Conservation (phyloP, 2,888 invertebrate species). For the Ormia ochracea region DNA sequence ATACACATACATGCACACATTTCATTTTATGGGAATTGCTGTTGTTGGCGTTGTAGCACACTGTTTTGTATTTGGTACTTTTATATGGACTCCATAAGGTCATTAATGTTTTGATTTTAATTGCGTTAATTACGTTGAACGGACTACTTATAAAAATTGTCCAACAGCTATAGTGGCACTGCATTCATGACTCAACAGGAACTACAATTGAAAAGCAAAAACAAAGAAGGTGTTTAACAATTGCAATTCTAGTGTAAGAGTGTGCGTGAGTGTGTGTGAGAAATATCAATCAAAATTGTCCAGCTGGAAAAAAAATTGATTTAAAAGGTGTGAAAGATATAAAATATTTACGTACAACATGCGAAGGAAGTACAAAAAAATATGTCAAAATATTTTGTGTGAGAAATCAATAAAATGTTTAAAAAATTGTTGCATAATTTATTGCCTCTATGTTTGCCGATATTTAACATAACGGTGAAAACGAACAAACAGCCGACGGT, state of each 20-base stretch:
- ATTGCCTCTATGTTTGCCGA: not conserved
- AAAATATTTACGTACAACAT: not conserved
- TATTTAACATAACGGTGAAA: conserved; percentile 4
- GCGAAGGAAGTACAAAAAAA: not conserved
- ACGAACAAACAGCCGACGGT: conserved; percentile 28
- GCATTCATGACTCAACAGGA: not conserved
- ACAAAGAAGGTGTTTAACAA: not conserved
- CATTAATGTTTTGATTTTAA: conserved; percentile 76
- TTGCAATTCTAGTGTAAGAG: not conserved
- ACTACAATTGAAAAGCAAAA: not conserved
- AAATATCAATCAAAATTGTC: not conserved
- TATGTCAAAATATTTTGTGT: not conserved
- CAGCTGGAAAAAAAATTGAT: not conserved
- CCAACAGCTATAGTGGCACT: not conserved
- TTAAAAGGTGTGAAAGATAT: conserved; percentile 3
- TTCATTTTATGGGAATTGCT: not conserved
- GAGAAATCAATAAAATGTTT: conserved; percentile 50
- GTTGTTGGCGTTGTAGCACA: not conserved
- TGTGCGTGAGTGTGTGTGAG: not conserved
- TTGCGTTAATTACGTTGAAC: conserved; percentile 76
- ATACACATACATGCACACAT: not conserved
- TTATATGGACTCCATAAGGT: conserved; percentile 63
- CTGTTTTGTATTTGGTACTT: conserved; percentile 9
- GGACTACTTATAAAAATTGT: conserved; percentile 67
- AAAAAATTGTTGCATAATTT: not conserved